Evolutionary conservation across 2,113 vertebrate genomes (phyloP).

Genomic region (Lampris megalopsis): DNA sequence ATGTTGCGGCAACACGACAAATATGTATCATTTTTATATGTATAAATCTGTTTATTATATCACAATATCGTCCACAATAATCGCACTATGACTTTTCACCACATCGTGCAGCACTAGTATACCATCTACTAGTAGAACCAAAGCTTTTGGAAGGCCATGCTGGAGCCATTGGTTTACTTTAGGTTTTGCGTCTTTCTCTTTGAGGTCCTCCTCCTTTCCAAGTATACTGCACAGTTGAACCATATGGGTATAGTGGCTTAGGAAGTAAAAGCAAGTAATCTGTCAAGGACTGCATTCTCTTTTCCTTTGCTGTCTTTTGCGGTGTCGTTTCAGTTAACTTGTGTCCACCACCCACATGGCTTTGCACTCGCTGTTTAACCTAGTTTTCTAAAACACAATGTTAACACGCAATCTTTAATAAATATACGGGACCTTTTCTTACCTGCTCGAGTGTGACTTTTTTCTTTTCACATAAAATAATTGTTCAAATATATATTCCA

Average conservation of each 20-base stretch:
- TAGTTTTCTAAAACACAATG: constrained; percentile 65
- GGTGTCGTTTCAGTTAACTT: constrained; percentile 37
- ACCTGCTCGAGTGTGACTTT: constrained; percentile 27
- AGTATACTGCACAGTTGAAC: constrained; percentile 26
- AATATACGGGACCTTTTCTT: constrained; percentile 59
- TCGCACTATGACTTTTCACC: too few species aligned
- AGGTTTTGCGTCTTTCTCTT: constrained; percentile 21
- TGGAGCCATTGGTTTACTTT: background rate
- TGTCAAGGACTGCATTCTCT: constrained; percentile 31
- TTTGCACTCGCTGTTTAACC: constrained; percentile 56
- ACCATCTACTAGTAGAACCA: constrained; percentile 10
- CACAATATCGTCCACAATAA: too few species aligned
- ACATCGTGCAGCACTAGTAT: too few species aligned
- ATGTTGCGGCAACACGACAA: too few species aligned
- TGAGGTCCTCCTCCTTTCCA: constrained; percentile 22
- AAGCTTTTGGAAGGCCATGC: constrained; percentile 16
- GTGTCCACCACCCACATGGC: constrained; percentile 36
- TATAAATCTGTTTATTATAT: too few species aligned
- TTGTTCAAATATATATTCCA: background rate
- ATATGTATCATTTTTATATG: too few species aligned
- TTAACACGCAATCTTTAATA: constrained; percentile 70
- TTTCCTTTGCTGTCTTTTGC: constrained; percentile 21
- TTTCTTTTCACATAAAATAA: constrained; percentile 31
- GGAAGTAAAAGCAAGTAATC: constrained; percentile 34
- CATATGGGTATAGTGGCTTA: constrained; percentile 19